Conservation (phyloP, 2,113 vertebrate genomes). For the Rattus rattus region DNA sequence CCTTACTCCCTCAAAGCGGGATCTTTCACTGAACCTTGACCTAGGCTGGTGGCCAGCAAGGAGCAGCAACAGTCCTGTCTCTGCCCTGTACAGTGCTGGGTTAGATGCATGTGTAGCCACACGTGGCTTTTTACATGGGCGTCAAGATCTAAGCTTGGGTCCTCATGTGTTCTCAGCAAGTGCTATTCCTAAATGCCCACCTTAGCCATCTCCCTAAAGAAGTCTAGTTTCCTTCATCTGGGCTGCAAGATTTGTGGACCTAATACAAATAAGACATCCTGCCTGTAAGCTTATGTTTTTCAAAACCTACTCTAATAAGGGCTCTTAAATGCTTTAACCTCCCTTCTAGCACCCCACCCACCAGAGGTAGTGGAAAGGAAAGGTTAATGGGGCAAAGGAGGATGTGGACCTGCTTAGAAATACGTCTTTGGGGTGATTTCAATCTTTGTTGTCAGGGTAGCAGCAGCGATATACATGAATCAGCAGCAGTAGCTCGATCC, state of each 20-base stretch:
- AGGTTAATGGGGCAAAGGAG: no score
- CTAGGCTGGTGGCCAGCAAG: not conserved
- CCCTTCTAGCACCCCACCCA: no score
- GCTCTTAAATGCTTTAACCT: no score
- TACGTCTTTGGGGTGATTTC: no score
- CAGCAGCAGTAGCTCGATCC: no score
- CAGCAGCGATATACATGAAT: no score
- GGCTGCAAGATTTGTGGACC: not conserved
- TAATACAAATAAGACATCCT: not conserved
- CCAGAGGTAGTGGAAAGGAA: no score
- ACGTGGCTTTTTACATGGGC: not conserved
- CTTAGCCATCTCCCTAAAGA: not conserved
- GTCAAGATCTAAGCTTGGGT: not conserved
- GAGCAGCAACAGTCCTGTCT: not conserved
- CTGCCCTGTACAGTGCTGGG: not conserved
- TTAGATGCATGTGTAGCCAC: not conserved
- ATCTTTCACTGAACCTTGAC: not conserved
- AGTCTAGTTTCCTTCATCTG: not conserved
- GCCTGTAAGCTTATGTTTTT: no score
- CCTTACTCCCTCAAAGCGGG: not conserved
- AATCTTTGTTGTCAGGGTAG: no score
- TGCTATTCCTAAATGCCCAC: not conserved
- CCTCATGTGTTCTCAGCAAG: not conserved
- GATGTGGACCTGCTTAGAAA: no score
- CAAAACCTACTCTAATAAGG: no score